Evolutionary conservation across 2,797 vertebrate genomes (phyloP), one percentile per base, ranked within the genome.

Genomic region (Aulostomus chinensis): DNA sequence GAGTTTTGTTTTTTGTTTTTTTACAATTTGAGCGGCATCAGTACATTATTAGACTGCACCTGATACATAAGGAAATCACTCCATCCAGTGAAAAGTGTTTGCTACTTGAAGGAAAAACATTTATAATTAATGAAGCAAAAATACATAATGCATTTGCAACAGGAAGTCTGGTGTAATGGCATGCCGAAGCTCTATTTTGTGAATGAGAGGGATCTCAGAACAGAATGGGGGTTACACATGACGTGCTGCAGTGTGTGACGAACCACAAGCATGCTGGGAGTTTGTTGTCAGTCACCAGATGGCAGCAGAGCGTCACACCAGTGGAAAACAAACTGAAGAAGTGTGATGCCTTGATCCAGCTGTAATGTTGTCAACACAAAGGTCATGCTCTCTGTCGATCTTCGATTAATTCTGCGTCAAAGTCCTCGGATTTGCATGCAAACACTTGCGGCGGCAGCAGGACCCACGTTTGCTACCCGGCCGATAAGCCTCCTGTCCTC

Each of bases 241-340:
- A n/a, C n/a, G n/a, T n/a, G 62, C 62, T 53, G 59, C 64, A 52
- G 46, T 53, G 20, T 36, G 17, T 29, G 11, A 51, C 24, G 25
- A 36, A 35, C 30, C 50, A 30, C 22, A 68, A 28, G 55, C 41
- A 53, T 63, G 54, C 49, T 40, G 18, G 24, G 38, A 41, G 16
- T 26, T 43, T 24, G 39, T 17, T 47, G 45, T 65, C 28, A 49
- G 71, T 75, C 86, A 88, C 76, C 45, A 85, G 88, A 78, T 84
- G 85, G 86, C 86, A 84, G 81, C 79, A 88, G 75, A 80, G 54
- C 54, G 50, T 66, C 18, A 26, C 2, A 13, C 32, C 35, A 4
- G 11, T 7, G 15, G 13, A 61, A 21, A 12, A 28, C 26, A 53
- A 9, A 25, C 28, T 30, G 52, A 1, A 14, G 28, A 41, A 30